Evolutionary conservation across 2,888 invertebrate genomes (phyloP).

Genomic region (Lochmaea capreae): DNA sequence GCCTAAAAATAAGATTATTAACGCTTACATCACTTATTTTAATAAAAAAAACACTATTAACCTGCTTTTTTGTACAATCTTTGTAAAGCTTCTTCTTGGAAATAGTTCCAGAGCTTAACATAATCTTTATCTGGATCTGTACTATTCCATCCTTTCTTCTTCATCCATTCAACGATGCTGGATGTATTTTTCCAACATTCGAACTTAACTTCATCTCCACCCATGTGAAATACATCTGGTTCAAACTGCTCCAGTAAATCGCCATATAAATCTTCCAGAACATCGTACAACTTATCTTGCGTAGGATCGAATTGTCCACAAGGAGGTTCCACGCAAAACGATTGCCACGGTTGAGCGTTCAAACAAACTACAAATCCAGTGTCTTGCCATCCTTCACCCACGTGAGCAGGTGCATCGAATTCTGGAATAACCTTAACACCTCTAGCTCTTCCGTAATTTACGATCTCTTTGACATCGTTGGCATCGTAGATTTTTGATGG

Average conservation of each 20-base stretch:
- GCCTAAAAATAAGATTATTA: slow-evolving; percentile 44
- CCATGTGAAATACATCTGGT: slow-evolving; percentile 88
- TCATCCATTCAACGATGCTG: slow-evolving; percentile 78
- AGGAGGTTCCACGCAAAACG: slow-evolving; percentile 84
- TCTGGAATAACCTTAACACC: slow-evolving; percentile 92
- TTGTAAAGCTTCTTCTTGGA: slow-evolving; percentile 77
- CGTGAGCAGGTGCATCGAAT: slow-evolving; percentile 92
- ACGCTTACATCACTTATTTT: too few relatives aligned
- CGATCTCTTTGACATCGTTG: slow-evolving; percentile 49
- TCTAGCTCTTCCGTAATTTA: slow-evolving; percentile 59
- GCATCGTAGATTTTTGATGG: slow-evolving; percentile 76
- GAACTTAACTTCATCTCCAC: slow-evolving; percentile 81
- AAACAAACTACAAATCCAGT: slow-evolving; percentile 76
- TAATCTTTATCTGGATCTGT: slow-evolving; percentile 67
- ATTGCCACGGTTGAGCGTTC: slow-evolving; percentile 80
- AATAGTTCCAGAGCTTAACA: slow-evolving; percentile 79
- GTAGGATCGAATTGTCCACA: slow-evolving; percentile 87
- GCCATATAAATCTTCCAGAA: slow-evolving; percentile 74
- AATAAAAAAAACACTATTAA: background rate
- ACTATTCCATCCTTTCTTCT: slow-evolving; percentile 70
- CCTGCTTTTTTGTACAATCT: slow-evolving; percentile 66
- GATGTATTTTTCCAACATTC: slow-evolving; percentile 82
- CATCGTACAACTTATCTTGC: slow-evolving; percentile 75
- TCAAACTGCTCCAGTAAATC: slow-evolving; percentile 80
- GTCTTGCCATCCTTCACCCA: slow-evolving; percentile 87